phyloP scores from a whole-genome alignment of 2,888 invertebrate genomes.

The Microdon myrmicae region DNA sequence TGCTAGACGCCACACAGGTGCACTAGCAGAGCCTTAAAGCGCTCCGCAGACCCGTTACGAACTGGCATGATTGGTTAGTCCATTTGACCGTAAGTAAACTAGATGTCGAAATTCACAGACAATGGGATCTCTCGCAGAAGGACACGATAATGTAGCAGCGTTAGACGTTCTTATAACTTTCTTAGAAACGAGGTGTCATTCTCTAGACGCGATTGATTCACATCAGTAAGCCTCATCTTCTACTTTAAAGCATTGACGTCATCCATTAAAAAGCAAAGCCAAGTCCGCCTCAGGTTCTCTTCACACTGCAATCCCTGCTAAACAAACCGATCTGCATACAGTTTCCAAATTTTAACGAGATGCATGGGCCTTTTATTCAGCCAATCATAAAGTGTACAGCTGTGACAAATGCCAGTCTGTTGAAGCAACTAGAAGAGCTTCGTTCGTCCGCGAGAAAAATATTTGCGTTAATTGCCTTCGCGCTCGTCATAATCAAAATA shows the following conservation, averaged over 20 bases:
- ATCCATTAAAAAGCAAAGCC: background rate
- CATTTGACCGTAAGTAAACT: constrained; percentile 19
- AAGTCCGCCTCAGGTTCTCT: background rate
- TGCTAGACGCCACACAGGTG: constrained; percentile 14
- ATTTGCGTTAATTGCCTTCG: constrained; percentile 4
- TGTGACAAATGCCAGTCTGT: constrained; percentile 15
- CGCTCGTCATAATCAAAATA: background rate
- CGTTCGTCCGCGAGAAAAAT: constrained; percentile 6
- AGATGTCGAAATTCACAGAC: constrained; percentile 21
- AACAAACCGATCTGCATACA: background rate
- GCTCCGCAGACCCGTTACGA: constrained; percentile 5
- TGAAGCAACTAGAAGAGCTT: background rate
- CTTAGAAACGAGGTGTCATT: constrained; percentile 12
- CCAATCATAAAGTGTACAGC: constrained; percentile 5
- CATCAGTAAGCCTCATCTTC: constrained; percentile 2
- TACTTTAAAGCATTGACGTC: constrained; percentile 1
- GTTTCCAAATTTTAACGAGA: background rate
- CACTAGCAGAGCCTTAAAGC: constrained; percentile 2
- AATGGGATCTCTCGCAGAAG: constrained; percentile 31
- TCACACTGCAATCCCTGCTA: background rate
- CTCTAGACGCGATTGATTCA: constrained; percentile 3
- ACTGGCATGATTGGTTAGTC: constrained; percentile 36
- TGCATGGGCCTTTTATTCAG: constrained; percentile 3
- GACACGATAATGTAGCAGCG: no score
- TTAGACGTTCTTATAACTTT: no score